Base-by-base conservation (phyloP, 2,888 invertebrate species). In the Mesochorus sp. region DNA sequence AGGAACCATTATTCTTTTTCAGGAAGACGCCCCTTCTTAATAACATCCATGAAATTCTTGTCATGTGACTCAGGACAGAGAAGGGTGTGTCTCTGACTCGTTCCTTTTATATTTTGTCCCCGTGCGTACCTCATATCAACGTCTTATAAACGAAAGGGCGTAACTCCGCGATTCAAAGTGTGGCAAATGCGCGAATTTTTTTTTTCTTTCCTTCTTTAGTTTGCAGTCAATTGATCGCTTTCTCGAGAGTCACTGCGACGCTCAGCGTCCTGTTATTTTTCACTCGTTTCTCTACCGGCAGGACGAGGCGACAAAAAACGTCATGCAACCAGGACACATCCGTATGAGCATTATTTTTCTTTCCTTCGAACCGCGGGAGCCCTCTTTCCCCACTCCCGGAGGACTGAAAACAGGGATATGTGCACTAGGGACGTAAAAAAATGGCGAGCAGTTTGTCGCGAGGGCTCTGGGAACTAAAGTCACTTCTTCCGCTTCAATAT, bases 1-100 rank as follows among this genome's bases (percentile, higher is more conserved):
- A 84, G 80, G 81, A 80, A 83, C 85, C 87, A 88, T 88, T 88
- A 88, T 87, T 88, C 88, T 88, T 87, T 81, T 73, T 61, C 78
- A 42, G 71, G 62, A 81, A 82, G 83, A 83, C 86, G 81, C 84
- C 84, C 84, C 81, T 82, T 80, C 83, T 85, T 87, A 87, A 87
- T 87, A 88, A 87, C 83, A 83, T 84, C 82, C 81, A 77, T 62
- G 80, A 76, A 82, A 83, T 81, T 74, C 79, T 49, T 55, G 72
- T 72, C 74, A n/a, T n/a, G 44, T 26, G 53, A 53, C 37, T 51
- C 55, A 14, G 53, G 19, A 17, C 49, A 37, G 64, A 62, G 55
- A 64, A 76, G 39, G 42, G 14, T 26, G 44, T 31, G 34, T 51
- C n/a, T n/a, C n/a, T n/a, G n/a, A n/a, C n/a, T n/a, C n/a, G n/a